Evolutionary conservation across 1,140 invertebrate genomes (phyloP).

Genomic region (Drosophila erecta): DNA sequence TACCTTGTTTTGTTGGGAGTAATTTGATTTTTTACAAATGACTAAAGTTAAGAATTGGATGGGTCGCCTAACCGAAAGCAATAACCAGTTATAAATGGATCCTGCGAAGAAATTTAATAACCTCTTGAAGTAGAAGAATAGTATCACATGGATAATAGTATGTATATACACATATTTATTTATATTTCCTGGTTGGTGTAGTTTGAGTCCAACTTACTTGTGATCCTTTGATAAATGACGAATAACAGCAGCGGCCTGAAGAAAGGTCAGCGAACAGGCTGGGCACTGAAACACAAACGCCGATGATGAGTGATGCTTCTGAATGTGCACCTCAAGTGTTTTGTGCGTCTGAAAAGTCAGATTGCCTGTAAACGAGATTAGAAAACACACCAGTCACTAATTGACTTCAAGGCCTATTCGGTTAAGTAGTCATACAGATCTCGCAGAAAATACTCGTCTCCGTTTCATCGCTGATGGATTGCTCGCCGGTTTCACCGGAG

Average conservation of each 20-base stretch:
- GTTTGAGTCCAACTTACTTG: slow-evolving; percentile 82
- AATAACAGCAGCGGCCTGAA: slow-evolving; percentile 89
- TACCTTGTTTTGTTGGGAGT: too few relatives aligned
- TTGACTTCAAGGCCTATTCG: slow-evolving; percentile 27
- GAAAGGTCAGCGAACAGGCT: slow-evolving; percentile 88
- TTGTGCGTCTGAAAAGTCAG: slow-evolving; percentile 89
- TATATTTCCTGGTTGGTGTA: too few relatives aligned
- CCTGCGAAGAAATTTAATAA: too few relatives aligned
- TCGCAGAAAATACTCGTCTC: slow-evolving; percentile 72
- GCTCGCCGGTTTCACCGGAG: slow-evolving; percentile 60
- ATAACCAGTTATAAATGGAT: too few relatives aligned
- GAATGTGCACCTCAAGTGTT: slow-evolving; percentile 89
- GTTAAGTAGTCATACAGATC: slow-evolving; percentile 49
- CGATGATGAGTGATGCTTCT: slow-evolving; percentile 88
- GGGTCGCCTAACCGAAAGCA: too few relatives aligned
- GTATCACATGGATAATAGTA: too few relatives aligned
- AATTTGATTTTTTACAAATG: too few relatives aligned
- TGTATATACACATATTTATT: too few relatives aligned
- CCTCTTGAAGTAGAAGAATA: too few relatives aligned
- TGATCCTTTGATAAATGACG: slow-evolving; percentile 90
- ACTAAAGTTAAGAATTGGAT: too few relatives aligned
- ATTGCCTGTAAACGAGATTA: slow-evolving; percentile 85
- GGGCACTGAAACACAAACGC: slow-evolving; percentile 89
- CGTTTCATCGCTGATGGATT: slow-evolving; percentile 62
- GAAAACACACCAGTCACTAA: slow-evolving; percentile 20